A percentile compares a stretch with the other conserved stretches of the same genome.
Evolutionary conservation across 2,113 vertebrate species (phyloP).

Genomic region (Lampris incognitus): DNA sequence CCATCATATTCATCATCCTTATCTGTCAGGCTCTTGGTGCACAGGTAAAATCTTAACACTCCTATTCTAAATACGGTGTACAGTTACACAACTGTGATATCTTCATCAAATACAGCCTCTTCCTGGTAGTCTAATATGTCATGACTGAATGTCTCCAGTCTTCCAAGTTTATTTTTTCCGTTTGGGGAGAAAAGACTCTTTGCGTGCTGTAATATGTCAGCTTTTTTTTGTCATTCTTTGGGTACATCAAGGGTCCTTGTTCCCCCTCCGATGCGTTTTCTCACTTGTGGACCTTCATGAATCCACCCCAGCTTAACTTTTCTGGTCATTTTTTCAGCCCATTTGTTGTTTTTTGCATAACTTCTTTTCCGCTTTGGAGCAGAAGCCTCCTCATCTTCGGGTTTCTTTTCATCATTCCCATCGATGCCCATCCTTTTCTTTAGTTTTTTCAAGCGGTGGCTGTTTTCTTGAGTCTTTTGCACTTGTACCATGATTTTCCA

Average conservation of each 20-base stretch:
- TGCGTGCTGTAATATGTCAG: constrained; percentile 13
- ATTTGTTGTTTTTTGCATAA: too few species aligned
- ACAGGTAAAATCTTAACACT: constrained; percentile 1
- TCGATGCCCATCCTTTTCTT: too few species aligned
- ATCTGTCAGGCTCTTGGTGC: not conserved
- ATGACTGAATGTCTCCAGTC: constrained; percentile 19
- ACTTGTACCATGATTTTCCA: too few species aligned
- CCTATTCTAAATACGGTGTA: not conserved
- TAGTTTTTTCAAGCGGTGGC: too few species aligned
- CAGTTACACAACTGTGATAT: not conserved
- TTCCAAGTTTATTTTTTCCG: not conserved
- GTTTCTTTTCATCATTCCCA: too few species aligned
- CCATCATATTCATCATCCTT: not conserved
- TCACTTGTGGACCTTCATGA: constrained; percentile 22
- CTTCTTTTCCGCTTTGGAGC: too few species aligned
- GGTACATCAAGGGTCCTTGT: not conserved
- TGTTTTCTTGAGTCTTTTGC: too few species aligned
- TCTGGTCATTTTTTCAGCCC: too few species aligned
- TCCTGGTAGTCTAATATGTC: constrained; percentile 13
- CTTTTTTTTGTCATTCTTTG: not conserved
- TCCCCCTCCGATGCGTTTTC: constrained; percentile 9
- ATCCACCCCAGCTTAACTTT: constrained; percentile 16
- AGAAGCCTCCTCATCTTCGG: too few species aligned
- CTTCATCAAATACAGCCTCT: constrained; percentile 17
- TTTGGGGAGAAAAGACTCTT: constrained; percentile 18